phyloP scores from a whole-genome alignment of 2,113 vertebrate species.

The Rutilus rutilus region DNA sequence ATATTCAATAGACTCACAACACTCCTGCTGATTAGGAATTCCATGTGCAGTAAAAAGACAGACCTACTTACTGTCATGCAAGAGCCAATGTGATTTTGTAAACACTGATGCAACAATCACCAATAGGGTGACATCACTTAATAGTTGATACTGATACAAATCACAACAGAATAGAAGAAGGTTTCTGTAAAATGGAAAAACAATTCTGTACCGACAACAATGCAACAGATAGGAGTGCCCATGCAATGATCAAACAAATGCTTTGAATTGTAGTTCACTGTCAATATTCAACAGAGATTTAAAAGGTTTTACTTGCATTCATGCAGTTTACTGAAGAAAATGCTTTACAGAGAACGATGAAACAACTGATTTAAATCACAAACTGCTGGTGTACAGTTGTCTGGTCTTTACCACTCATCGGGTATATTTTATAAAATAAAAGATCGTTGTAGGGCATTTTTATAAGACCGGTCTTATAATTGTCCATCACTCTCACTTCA shows the following conservation, averaged over 20 bases:
- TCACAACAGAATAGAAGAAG: conserved; percentile 45
- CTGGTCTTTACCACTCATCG: neutral
- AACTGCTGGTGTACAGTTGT: conserved; percentile 18
- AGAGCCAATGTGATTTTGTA: conserved; percentile 83
- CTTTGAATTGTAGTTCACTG: neutral
- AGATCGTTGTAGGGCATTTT: neutral
- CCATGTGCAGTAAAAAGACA: conserved; percentile 35
- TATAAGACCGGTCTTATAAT: neutral
- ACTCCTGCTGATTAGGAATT: conserved; percentile 78
- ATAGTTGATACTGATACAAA: conserved; percentile 53
- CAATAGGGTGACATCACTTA: conserved; percentile 42
- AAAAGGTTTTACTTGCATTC: conserved; percentile 36
- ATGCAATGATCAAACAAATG: conserved; percentile 37
- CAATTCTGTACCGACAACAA: conserved; percentile 36
- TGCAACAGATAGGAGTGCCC: conserved; percentile 25
- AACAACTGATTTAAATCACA: neutral
- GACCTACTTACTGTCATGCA: conserved; percentile 86
- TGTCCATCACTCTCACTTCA: neutral
- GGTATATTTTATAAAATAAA: neutral
- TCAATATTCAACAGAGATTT: conserved; percentile 16
- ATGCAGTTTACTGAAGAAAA: neutral
- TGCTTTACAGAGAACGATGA: neutral
- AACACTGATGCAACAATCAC: conserved; percentile 72
- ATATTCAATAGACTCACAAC: conserved; percentile 73
- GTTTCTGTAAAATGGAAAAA: conserved; percentile 4